phyloP scores from a whole-genome alignment of 2,888 invertebrate species.

The Chalcosyrphus nemorum region DNA sequence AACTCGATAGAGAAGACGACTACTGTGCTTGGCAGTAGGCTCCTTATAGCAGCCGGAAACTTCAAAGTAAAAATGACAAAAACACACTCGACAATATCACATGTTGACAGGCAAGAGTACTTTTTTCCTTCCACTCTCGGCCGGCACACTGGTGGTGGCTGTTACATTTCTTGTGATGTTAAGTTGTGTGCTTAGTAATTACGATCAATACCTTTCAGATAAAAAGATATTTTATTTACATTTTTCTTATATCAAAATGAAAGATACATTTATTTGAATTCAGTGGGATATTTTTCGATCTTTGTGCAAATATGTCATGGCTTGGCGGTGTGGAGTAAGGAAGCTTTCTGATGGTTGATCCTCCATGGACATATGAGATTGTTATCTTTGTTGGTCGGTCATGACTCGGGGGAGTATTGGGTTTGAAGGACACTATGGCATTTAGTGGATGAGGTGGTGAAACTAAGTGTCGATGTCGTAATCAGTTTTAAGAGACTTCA shows the following conservation, averaged over 20 bases:
- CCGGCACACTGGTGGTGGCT: not conserved
- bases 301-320: not conserved
- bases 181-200: slow-evolving; percentile 35
- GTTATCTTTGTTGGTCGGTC: not conserved
- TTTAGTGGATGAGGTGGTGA: too few species aligned
- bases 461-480: too few species aligned
- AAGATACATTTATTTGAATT: not conserved
- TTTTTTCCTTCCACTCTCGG: slow-evolving; percentile 10
- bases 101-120: slow-evolving; percentile 21
- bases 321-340: not conserved
- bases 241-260: not conserved
- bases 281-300: not conserved
- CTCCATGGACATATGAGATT: too few species aligned
- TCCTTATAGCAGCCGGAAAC: slow-evolving; percentile 25
- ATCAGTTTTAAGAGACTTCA: too few species aligned
- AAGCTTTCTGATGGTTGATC: not conserved
- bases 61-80: slow-evolving; percentile 37
- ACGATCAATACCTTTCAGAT: slow-evolving; percentile 25
- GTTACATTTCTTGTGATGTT: slow-evolving; percentile 9
- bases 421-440: not conserved
- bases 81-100: slow-evolving; percentile 32
- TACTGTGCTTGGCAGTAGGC: slow-evolving; percentile 12
- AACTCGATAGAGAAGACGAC: not conserved
- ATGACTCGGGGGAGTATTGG: not conserved
- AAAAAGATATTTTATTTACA: slow-evolving; percentile 34